Evolutionary conservation across 2,888 invertebrate species (phyloP).

Genomic region (Drosophila vallismaia): DNA sequence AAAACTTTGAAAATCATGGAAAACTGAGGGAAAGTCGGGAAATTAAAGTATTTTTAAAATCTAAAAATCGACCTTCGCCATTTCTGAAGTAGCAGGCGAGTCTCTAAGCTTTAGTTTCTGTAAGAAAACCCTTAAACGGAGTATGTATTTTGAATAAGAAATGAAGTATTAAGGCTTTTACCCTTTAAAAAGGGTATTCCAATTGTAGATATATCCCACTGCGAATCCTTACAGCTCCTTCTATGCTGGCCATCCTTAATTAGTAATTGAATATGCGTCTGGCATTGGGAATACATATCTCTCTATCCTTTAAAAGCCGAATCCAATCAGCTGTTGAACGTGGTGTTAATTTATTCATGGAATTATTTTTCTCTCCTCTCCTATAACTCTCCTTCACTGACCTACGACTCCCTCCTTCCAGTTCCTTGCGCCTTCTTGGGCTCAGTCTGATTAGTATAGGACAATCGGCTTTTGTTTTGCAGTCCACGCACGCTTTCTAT

Average conservation of each 20-base stretch:
- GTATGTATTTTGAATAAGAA: too few relatives aligned
- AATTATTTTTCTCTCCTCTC: constrained; percentile 27
- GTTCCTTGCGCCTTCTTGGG: neutral
- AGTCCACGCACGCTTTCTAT: constrained; percentile 47
- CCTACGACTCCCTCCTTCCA: constrained; percentile 18
- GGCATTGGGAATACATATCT: constrained; percentile 26
- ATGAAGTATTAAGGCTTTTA: too few relatives aligned
- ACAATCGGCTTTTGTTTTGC: constrained; percentile 43
- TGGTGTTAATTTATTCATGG: constrained; percentile 71
- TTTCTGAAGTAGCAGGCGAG: too few relatives aligned
- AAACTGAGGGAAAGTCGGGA: too few relatives aligned
- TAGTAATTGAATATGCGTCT: constrained; percentile 61
- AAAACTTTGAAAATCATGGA: too few relatives aligned
- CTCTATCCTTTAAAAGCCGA: constrained; percentile 45
- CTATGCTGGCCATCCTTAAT: constrained; percentile 41
- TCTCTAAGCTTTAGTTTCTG: too few relatives aligned
- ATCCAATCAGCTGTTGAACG: constrained; percentile 67
- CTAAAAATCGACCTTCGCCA: too few relatives aligned
- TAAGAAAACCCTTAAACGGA: too few relatives aligned
- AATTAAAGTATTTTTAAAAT: too few relatives aligned
- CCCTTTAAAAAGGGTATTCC: neutral
- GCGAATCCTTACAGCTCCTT: neutral
- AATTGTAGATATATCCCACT: neutral
- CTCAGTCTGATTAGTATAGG: constrained; percentile 32
- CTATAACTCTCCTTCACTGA: constrained; percentile 10